phyloP scores from a whole-genome alignment of 2,797 vertebrate genomes.

The Paguma larvata region DNA sequence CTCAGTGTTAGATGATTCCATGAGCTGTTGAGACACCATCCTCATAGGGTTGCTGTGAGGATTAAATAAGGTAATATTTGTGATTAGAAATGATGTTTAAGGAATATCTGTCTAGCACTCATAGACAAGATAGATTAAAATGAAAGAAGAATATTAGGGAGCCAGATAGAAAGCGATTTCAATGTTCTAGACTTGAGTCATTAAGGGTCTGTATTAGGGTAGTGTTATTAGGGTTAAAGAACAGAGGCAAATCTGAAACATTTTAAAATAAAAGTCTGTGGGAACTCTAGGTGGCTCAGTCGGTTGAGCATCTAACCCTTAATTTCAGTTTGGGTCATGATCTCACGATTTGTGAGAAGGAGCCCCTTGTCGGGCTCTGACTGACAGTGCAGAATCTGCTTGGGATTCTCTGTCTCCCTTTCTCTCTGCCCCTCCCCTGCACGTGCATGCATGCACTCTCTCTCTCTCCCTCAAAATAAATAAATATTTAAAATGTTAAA shows the following conservation, averaged over 20 bases:
- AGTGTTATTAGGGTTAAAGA: not conserved
- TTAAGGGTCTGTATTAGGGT: not conserved
- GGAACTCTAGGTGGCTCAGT: no score
- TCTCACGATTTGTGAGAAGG: no score
- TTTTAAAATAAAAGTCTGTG: slow-evolving; percentile 15
- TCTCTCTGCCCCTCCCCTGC: no score
- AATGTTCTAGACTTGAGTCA: not conserved
- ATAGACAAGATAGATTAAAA: slow-evolving; percentile 19
- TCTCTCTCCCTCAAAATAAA: no score
- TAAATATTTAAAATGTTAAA: no score
- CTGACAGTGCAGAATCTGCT: no score
- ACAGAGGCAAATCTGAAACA: not conserved
- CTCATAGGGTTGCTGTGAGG: not conserved
- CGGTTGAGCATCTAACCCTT: no score
- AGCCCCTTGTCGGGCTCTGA: no score
- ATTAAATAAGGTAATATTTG: slow-evolving; percentile 5
- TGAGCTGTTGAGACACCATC: not conserved
- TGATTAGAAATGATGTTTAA: not conserved
- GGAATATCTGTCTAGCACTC: not conserved
- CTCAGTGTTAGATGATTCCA: not conserved
- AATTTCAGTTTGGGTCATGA: no score
- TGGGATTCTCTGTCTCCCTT: no score
- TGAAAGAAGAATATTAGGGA: slow-evolving; percentile 5
- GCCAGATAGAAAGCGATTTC: not conserved
- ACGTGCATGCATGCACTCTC: no score